These are phyloP conservation scores for Lethrus apterus DNA, from an alignment of 1,140 invertebrate genomes.

Conservation along the genomic window DNA sequence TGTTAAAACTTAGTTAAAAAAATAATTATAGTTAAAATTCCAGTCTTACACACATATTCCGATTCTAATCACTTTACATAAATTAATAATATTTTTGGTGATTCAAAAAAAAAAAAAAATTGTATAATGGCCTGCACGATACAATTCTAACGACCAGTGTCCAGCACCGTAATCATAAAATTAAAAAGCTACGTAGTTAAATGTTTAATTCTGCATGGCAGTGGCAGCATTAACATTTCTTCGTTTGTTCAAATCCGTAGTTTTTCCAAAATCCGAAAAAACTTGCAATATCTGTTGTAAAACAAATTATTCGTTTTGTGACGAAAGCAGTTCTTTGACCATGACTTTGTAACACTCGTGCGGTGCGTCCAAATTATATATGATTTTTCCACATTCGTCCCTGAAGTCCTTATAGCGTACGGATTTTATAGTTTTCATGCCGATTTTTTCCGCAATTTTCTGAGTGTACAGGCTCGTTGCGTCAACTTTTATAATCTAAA, in stretches of 20 bases:
- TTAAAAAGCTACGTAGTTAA: no score
- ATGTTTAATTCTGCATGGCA: constrained; percentile 39
- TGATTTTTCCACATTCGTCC: constrained; percentile 48
- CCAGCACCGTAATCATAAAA: no score
- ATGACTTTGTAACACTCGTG: constrained; percentile 59
- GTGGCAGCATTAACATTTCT: constrained; percentile 38
- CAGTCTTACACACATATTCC: no score
- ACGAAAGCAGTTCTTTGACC: constrained; percentile 39
- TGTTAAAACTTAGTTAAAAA: no score
- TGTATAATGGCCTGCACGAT: no score
- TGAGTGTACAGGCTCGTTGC: constrained; percentile 72
- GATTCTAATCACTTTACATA: no score
- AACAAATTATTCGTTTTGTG: background rate
- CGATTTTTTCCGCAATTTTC: constrained; percentile 59
- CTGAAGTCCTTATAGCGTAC: constrained; percentile 60
- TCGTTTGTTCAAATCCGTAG: background rate
- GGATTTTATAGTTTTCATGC: constrained; percentile 54
- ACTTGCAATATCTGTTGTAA: no score
- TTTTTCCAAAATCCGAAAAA: constrained; percentile 6
- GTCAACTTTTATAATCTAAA: constrained; percentile 67
- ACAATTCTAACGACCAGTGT: no score
- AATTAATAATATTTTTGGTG: no score
- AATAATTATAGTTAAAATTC: no score
- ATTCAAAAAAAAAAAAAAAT: no score
- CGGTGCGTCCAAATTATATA: constrained; percentile 48